A percentile compares a stretch with the other conserved stretches of the same genome.
phyloP scores from a whole-genome alignment of 2,113 vertebrate species.

The Danionella cerebrum region DNA sequence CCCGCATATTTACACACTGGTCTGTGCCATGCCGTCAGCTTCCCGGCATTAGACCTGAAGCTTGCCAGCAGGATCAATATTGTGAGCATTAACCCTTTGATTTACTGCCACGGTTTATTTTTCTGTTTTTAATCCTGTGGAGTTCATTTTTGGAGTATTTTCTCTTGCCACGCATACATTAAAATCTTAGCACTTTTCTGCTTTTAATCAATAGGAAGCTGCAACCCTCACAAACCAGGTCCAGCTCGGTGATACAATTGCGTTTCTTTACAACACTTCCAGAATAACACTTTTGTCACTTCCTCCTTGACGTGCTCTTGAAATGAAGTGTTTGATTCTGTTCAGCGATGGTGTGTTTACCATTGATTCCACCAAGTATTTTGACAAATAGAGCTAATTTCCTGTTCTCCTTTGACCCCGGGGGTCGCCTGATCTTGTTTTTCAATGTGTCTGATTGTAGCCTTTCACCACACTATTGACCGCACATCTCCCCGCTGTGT shows the following conservation, averaged over 20 bases:
- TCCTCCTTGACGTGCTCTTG: too few relatives aligned
- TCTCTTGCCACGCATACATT: too few relatives aligned
- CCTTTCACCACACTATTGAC: constrained; percentile 21
- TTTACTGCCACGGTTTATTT: too few relatives aligned
- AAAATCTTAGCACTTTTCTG: too few relatives aligned
- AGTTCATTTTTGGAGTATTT: too few relatives aligned
- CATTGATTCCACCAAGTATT: background rate
- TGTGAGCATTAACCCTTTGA: constrained; percentile 22
- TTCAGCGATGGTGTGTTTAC: constrained; percentile 1
- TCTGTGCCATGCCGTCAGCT: constrained; percentile 36
- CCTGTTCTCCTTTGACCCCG: background rate
- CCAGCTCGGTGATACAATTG: too few relatives aligned
- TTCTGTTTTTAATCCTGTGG: too few relatives aligned
- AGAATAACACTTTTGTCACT: too few relatives aligned
- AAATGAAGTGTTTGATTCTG: background rate
- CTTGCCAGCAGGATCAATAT: constrained; percentile 57
- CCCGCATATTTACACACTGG: constrained; percentile 17
- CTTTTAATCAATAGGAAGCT: too few relatives aligned
- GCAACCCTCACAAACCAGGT: too few relatives aligned
- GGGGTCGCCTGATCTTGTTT: background rate
- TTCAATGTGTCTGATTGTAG: constrained; percentile 31
- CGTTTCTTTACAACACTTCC: too few relatives aligned
- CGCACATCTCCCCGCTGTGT: background rate
- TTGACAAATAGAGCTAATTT: constrained; percentile 11
- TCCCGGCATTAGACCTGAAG: constrained; percentile 52